These are phyloP conservation scores for Cryptocephalus primarius DNA, from an alignment of 2,888 invertebrate species.

Conservation along the genomic window DNA sequence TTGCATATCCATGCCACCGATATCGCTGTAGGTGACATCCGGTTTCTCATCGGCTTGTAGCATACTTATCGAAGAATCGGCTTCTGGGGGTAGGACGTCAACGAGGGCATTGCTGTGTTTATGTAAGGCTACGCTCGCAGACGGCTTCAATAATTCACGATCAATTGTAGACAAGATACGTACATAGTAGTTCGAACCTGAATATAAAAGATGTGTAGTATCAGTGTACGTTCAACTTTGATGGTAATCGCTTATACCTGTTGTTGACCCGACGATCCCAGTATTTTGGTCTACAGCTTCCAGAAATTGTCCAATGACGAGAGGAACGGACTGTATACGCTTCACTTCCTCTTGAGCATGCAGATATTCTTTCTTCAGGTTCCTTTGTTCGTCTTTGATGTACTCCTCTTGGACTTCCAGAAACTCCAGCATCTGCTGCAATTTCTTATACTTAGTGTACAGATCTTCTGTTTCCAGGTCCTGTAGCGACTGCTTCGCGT, in stretches of 20 bases:
- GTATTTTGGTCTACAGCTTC: slow-evolving; percentile 99
- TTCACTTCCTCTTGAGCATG: slow-evolving; percentile 98
- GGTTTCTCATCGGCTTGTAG: slow-evolving; percentile 96
- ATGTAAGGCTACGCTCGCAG: slow-evolving; percentile 95
- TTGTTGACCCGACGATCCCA: slow-evolving; percentile 66
- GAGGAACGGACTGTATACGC: slow-evolving; percentile 95
- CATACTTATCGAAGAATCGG: slow-evolving; percentile 97
- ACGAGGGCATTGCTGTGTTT: slow-evolving; percentile 99
- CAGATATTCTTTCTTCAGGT: slow-evolving; percentile 95
- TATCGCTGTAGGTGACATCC: slow-evolving; percentile 93
- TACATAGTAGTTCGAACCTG: slow-evolving; percentile 97
- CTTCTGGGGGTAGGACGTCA: slow-evolving; percentile 97
- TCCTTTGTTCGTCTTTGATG: slow-evolving; percentile 98
- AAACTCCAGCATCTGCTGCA: slow-evolving; percentile 93
- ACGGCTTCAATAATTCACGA: slow-evolving; percentile 91
- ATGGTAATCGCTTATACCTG: slow-evolving; percentile 4
- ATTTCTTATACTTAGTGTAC: slow-evolving; percentile 94
- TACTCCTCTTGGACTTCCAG: slow-evolving; percentile 98
- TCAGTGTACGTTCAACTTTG: too few relatives aligned
- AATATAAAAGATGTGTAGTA: too few relatives aligned
- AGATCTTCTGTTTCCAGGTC: slow-evolving; percentile 85
- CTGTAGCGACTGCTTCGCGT: slow-evolving; percentile 61
- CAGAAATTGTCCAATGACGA: slow-evolving; percentile 97
- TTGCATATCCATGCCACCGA: slow-evolving; percentile 99
- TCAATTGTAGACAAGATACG: slow-evolving; percentile 97